Percentiles rank a stretch among this genome's conserved stretches.
Conservation (phyloP, 2,113 vertebrate genomes). For the Elachura formosa region DNA sequence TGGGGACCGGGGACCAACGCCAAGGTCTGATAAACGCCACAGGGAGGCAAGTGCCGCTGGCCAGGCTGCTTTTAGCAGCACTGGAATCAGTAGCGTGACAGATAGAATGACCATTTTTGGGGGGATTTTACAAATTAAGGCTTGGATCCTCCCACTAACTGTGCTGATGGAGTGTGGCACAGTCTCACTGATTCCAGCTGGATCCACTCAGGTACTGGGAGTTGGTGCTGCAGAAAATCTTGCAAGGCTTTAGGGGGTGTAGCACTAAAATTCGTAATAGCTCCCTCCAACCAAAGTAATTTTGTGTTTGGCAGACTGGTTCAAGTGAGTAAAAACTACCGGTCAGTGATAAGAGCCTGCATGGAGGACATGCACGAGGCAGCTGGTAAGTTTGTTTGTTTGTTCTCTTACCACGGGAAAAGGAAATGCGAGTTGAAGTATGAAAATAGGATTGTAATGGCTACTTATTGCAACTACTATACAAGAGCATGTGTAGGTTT, state of each 20-base stretch:
- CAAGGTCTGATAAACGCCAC: background rate
- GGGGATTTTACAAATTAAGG: background rate
- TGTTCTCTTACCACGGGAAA: background rate
- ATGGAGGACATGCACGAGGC: slow-evolving; percentile 93
- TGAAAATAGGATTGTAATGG: background rate
- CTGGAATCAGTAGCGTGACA: background rate
- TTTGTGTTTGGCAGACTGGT: slow-evolving; percentile 79
- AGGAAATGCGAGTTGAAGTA: background rate
- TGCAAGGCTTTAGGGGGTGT: background rate
- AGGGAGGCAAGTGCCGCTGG: background rate
- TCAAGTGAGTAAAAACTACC: slow-evolving; percentile 94
- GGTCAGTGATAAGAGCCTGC: slow-evolving; percentile 91
- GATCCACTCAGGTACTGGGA: background rate
- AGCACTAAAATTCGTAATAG: background rate
- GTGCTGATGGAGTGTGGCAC: fast-evolving
- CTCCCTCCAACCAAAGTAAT: background rate
- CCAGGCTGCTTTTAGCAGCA: background rate
- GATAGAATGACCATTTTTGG: background rate
- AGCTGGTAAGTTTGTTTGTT: slow-evolving; percentile 70
- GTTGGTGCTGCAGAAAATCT: background rate
- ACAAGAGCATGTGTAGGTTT: background rate
- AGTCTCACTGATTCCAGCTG: background rate
- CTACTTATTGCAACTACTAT: background rate
- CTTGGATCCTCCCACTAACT: fast-evolving
- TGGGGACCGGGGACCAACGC: background rate